These are phyloP conservation scores for Pseudomyrmex pallidus DNA, from an alignment of 1,140 invertebrate species.

Conservation along the genomic window DNA sequence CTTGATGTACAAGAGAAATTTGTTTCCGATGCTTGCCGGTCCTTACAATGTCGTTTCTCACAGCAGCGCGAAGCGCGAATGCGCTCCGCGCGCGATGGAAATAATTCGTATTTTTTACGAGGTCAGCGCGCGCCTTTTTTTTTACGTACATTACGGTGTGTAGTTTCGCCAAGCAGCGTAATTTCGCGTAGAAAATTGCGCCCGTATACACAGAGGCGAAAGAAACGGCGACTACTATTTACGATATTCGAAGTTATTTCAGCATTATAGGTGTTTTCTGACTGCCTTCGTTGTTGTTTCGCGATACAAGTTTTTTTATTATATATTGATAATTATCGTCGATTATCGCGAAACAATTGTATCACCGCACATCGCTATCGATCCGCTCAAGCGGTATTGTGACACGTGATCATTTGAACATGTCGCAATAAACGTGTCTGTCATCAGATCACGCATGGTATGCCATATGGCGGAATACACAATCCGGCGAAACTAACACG, in stretches of 20 bases:
- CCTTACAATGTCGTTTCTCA: conserved; percentile 5
- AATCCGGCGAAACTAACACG: too few species aligned
- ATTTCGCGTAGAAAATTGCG: conserved; percentile 53
- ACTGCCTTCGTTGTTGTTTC: not conserved
- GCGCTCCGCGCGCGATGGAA: conserved; percentile 28
- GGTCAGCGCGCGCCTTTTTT: conserved; percentile 25
- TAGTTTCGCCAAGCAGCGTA: conserved; percentile 16
- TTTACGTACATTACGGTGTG: conserved; percentile 24
- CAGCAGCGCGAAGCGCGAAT: not conserved
- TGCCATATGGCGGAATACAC: too few species aligned
- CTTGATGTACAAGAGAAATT: conserved; percentile 4
- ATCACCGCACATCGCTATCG: too few species aligned
- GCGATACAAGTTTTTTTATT: not conserved
- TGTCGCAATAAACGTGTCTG: too few species aligned
- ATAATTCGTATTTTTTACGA: conserved; percentile 60
- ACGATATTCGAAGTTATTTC: conserved; percentile 52
- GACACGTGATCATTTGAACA: not conserved
- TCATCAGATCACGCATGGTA: too few species aligned
- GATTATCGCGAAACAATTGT: not conserved
- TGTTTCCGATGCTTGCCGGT: not conserved
- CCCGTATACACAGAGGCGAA: conserved; percentile 21
- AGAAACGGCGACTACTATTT: conserved; percentile 51
- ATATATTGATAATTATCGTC: conserved; percentile 17
- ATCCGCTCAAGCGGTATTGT: not conserved
- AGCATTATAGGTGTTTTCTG: not conserved